These are phyloP conservation scores for Drosophila algonquin DNA, from an alignment of 2,888 invertebrate species.

Conservation along the genomic window DNA sequence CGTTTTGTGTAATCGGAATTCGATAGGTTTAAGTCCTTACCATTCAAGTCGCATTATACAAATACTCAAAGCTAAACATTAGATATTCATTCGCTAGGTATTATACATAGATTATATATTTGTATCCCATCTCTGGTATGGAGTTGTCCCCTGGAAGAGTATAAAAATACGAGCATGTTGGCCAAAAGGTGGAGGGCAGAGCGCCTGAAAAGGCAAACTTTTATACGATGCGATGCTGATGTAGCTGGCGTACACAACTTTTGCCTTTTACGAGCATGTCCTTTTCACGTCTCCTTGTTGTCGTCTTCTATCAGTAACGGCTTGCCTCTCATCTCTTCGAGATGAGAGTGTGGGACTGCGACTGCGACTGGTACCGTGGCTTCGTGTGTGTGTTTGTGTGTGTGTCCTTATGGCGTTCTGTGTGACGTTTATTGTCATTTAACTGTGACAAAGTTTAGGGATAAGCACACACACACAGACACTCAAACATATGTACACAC, in stretches of 20 bases:
- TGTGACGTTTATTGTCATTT: conserved; percentile 80
- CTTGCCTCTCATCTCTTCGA: conserved; percentile 15
- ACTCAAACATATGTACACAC: background rate
- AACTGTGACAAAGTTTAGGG: conserved; percentile 78
- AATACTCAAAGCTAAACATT: no score
- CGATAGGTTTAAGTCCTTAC: no score
- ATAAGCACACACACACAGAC: conserved; percentile 59
- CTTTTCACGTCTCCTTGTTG: conserved; percentile 50
- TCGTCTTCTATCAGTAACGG: conserved; percentile 40
- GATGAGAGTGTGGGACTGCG: conserved; percentile 10
- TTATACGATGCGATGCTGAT: conserved; percentile 58
- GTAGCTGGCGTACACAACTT: conserved; percentile 49
- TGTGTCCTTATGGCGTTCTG: conserved; percentile 76
- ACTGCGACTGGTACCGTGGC: conserved; percentile 37
- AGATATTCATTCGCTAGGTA: no score
- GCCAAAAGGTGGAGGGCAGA: conserved; percentile 39
- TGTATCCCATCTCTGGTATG: no score
- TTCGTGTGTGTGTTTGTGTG: conserved; percentile 55
- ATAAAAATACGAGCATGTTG: conserved; percentile 16
- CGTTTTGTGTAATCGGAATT: no score
- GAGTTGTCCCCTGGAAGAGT: conserved; percentile 7
- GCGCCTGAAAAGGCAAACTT: conserved; percentile 60
- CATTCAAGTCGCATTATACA: no score
- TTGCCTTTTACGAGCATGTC: conserved; percentile 64
- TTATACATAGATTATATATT: no score